Evolutionary conservation across 2,113 vertebrate species (phyloP).

Genomic region (Corythornis madagascariensis): DNA sequence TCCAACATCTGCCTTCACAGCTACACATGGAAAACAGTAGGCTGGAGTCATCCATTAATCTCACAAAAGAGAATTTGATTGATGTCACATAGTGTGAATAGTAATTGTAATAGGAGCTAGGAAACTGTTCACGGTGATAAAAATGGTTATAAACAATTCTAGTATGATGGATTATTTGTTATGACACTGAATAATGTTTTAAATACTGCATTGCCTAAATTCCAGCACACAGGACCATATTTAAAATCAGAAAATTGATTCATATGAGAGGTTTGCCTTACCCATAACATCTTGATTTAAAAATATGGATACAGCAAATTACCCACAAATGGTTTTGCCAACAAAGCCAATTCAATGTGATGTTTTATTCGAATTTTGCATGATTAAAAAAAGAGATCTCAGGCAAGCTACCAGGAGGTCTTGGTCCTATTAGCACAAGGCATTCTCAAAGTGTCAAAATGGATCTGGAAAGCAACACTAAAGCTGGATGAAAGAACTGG

Average conservation of each 20-base stretch:
- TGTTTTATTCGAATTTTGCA: neutral
- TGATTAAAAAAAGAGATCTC: neutral
- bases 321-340: neutral
- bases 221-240: neutral
- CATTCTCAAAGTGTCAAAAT: neutral
- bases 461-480: neutral
- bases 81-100: neutral
- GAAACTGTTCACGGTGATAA: slow-evolving; percentile 27
- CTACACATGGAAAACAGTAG: neutral
- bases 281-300: neutral
- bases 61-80: slow-evolving; percentile 31
- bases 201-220: neutral
- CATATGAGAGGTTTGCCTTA: neutral
- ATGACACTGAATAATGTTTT: slow-evolving; percentile 9
- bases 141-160: slow-evolving; percentile 30
- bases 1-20: slow-evolving; percentile 19
- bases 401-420: neutral
- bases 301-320: neutral
- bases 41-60: slow-evolving; percentile 12
- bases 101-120: slow-evolving; percentile 22
- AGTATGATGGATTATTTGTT: slow-evolving; percentile 30
- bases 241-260: neutral
- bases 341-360: neutral
- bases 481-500: neutral
- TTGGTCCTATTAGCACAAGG: neutral